phyloP scores from a whole-genome alignment of 2,113 vertebrate genomes.

The Phainopepla nitens region DNA sequence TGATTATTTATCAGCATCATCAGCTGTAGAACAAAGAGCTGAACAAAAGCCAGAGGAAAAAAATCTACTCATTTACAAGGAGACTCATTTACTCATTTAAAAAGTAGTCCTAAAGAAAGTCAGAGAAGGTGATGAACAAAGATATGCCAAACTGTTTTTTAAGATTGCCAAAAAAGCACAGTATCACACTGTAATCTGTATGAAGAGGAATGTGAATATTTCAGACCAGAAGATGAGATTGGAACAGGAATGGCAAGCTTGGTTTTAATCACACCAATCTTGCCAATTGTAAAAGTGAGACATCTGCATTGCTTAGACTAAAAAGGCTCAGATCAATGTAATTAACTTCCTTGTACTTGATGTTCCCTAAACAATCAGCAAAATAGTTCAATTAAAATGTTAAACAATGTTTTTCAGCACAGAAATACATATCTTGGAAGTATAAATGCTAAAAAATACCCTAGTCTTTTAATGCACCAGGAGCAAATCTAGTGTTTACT shows the following conservation, averaged over 20 bases:
- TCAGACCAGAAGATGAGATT: not conserved
- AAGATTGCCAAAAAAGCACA: not conserved
- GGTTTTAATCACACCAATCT: not conserved
- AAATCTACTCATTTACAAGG: not conserved
- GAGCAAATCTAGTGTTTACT: not conserved
- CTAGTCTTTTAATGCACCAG: not conserved
- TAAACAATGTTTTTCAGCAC: not conserved
- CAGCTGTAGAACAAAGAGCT: conserved; percentile 16
- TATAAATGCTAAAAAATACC: not conserved
- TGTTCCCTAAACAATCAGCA: not conserved
- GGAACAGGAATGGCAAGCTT: not conserved
- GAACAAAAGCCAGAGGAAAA: not conserved
- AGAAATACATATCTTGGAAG: not conserved
- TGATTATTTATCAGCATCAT: conserved; percentile 25
- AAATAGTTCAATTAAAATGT: not conserved
- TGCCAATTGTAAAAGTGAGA: not conserved
- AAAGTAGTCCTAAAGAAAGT: not conserved
- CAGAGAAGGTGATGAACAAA: not conserved
- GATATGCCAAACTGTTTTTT: not conserved
- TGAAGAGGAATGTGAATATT: not conserved
- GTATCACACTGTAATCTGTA: not conserved
- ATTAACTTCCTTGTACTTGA: not conserved
- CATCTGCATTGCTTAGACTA: not conserved
- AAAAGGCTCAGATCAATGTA: not conserved
- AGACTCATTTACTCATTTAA: not conserved